A percentile compares a stretch with the other conserved stretches of the same genome.
Evolutionary conservation across 2,888 invertebrate genomes (phyloP).

Genomic region (Melanophora roralis): DNA sequence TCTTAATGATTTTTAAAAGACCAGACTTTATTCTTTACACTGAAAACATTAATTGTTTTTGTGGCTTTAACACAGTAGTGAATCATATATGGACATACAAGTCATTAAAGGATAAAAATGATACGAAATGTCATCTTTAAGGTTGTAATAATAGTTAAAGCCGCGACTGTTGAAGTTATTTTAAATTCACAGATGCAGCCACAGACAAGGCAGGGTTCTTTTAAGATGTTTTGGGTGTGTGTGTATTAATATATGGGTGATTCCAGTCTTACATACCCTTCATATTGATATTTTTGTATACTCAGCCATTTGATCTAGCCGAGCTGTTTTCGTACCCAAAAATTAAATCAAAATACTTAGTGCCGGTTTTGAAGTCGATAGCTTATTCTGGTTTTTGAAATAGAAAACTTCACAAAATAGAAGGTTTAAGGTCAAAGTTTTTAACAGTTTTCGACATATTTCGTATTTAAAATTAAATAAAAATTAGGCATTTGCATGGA

Average conservation of each 20-base stretch:
- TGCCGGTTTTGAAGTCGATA: no score
- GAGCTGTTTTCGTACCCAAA: no score
- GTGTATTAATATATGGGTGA: no score
- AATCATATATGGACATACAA: neutral
- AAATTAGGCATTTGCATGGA: no score
- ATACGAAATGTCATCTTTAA: neutral
- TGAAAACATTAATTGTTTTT: slow-evolving; percentile 38
- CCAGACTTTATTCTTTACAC: slow-evolving; percentile 39
- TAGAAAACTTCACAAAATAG: no score
- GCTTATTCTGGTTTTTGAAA: no score
- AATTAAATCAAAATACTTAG: no score
- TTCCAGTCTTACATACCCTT: neutral
- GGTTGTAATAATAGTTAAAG: slow-evolving; percentile 42
- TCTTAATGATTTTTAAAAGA: slow-evolving; percentile 39
- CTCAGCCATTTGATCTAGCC: no score
- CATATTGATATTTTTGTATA: no score
- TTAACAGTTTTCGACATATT: no score
- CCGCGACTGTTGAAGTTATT: slow-evolving; percentile 53
- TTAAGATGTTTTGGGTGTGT: slow-evolving; percentile 13
- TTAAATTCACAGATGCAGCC: slow-evolving; percentile 51
- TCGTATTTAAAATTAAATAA: no score
- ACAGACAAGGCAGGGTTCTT: slow-evolving; percentile 48
- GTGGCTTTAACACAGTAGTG: neutral
- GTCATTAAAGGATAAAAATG: slow-evolving; percentile 17
- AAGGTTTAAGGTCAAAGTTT: no score